Base-by-base conservation (phyloP, 2,888 invertebrate species). In the Ptychoptera albimana region DNA sequence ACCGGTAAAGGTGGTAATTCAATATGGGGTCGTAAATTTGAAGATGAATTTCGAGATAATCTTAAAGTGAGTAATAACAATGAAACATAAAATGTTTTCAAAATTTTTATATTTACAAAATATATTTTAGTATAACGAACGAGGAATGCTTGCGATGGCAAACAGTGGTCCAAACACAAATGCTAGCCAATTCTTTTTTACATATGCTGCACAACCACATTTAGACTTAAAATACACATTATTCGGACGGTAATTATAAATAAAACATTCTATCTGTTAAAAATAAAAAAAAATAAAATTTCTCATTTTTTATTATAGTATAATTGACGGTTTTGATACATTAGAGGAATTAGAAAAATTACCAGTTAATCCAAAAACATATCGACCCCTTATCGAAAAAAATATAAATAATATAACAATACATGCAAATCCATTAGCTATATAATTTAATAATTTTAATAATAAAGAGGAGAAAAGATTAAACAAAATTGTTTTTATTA, bases 121-220 rank as follows among this genome's bases (percentile, higher is more conserved):
- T 49, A 49, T 39, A 52, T 63, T 60, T 8, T 55, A 82, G 84
- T 97, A 97, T 60, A 83, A 76, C 58, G 71, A 77, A 13, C 73
- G 94, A 56, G 97, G 94, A 1, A 77, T 84, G 50, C 72, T 98
- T 2, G 94, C 96, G 4, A 94, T 97, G 96, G 98, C 98, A 7
- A 98, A 96, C 61, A 96, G 89, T 69, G 97, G 97, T 3, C 92
- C 96, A 1, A 93, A 97, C 62, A 87, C 92, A 9, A 99, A 98
- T 71, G 88, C 84, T 3, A 94, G 94, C 56, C 98, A 98, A 63
- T 99, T 99, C 66, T 98, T 98, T 63, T 84, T 99, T 51, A 81
- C 87, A 0, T 98, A 97, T 65, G 82, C 78, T 11, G 82, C 92
- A 46, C 97, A 98, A 59, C 86, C 91, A 0, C 91, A 93, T 68